Percentiles rank a stretch among this genome's conserved stretches.
Conservation (phyloP, 2,797 vertebrate species). For the Loris lydekkerianus region DNA sequence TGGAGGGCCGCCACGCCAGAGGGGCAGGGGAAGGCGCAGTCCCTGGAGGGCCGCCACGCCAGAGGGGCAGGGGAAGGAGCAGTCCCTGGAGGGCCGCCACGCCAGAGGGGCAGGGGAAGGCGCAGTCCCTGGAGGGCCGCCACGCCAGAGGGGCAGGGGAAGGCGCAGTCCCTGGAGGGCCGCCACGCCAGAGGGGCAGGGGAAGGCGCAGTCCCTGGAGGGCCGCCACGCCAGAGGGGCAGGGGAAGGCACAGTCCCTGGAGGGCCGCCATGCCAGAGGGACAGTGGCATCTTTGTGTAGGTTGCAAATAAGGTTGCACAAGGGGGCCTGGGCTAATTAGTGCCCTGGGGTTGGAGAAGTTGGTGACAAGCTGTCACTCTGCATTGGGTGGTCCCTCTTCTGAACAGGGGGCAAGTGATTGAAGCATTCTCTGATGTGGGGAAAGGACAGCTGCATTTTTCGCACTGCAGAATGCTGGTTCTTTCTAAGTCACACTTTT, state of each 20-base stretch:
- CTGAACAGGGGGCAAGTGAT: slow-evolving; percentile 81
- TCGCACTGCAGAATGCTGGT: slow-evolving; percentile 42
- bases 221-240: too few species aligned
- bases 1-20: not conserved
- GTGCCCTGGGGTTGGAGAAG: slow-evolving; percentile 42
- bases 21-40: not conserved
- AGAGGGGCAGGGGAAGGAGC: too few species aligned
- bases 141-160: not conserved
- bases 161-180: not conserved
- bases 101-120: too few species aligned
- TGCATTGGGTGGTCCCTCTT: slow-evolving; percentile 63
- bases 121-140: not conserved
- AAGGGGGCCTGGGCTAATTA: slow-evolving; percentile 39
- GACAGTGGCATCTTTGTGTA: not conserved
- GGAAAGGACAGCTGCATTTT: slow-evolving; percentile 78
- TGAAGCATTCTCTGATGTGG: slow-evolving; percentile 73
- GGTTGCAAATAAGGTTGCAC: slow-evolving; percentile 43
- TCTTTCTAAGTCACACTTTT: slow-evolving; percentile 78
- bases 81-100: not conserved
- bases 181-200: too few species aligned
- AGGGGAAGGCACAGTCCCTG: not conserved
- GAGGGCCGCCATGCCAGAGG: not conserved
- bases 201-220: not conserved
- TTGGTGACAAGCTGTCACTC: slow-evolving; percentile 71
- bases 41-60: not conserved